Evolutionary conservation across 2,888 invertebrate genomes (phyloP).

Genomic region (Drosophila recens): DNA sequence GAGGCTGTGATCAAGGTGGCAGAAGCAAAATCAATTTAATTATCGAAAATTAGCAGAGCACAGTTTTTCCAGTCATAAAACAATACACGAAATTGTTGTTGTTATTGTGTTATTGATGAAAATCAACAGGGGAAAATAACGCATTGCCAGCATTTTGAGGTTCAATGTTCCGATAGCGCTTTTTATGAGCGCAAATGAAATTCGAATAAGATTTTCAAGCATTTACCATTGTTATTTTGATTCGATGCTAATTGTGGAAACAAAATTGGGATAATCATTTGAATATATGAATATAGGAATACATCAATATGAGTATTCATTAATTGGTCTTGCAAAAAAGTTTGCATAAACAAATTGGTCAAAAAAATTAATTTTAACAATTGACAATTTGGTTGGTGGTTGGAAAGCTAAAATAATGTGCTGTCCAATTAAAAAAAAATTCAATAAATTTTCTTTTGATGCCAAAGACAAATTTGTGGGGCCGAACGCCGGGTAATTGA

Average conservation of each 20-base stretch:
- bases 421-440: constrained; percentile 63
- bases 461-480: constrained; percentile 57
- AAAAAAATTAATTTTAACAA: background rate
- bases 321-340: constrained; percentile 47
- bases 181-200: constrained; percentile 59
- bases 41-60: constrained; percentile 57
- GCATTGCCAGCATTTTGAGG: constrained; percentile 26
- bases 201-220: constrained; percentile 56
- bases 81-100: constrained; percentile 29
- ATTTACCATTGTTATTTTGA: constrained; percentile 53
- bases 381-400: constrained; percentile 31
- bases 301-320: constrained; percentile 54
- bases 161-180: constrained; percentile 56
- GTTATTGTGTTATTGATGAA: constrained; percentile 30
- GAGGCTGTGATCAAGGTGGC: constrained; percentile 68
- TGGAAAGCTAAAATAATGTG: constrained; percentile 50
- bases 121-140: constrained; percentile 37
- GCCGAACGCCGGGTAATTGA: constrained; percentile 18
- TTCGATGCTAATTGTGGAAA: constrained; percentile 59
- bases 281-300: constrained; percentile 3
- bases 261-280: constrained; percentile 35
- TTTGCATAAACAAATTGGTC: constrained; percentile 17
- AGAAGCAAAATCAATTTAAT: constrained; percentile 73
- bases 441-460: constrained; percentile 55
- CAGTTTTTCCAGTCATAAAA: constrained; percentile 49